Base-by-base conservation (phyloP, 2,113 vertebrate species). In the Clarias gariepinus region DNA sequence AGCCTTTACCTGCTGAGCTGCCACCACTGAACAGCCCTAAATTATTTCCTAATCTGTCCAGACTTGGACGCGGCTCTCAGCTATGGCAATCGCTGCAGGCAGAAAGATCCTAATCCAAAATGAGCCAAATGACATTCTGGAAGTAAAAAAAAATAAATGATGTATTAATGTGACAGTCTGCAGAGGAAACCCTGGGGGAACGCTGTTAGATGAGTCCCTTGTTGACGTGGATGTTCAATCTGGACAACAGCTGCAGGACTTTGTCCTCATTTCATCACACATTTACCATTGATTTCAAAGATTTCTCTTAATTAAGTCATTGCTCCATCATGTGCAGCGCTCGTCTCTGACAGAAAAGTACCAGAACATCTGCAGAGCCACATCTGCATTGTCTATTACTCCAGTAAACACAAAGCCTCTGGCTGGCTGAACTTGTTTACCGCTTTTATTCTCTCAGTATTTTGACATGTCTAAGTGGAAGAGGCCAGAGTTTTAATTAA, bases 141-240 rank as follows among this genome's bases (percentile, higher is more conserved):
- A 36, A 30, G 28, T 80, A 60, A 23, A 58, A 60, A 60, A 23
- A 58, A 60, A 60, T 76, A 68, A 84, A 81, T 66, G 47, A 87
- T 84, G 85, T 87, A 84, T 89, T 71, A 81, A 74, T 81, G 61
- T 89, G 82, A 80, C 63, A 52, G 68, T 47, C 28, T 15, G 80
- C 58, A 71, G 73, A 73, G 80, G n/a, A 81, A 64, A 57, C 47
- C 74, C 55, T 80, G n/a, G n/a, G 71, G 63, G 74, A 55, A 33
- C 36, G 30, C 84, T 78, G 68, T 63, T 81, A 86, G 41, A 58
- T 58, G 66, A 76, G 78, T 66, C 71, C 53, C 71, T 28, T 81
- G 76, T 80, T 52, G 78, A 74, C n/a, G 57, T 79, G 74, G 82
- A 81, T 21, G 83, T 84, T 10, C 58, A 78, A 28, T 30, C 84